A percentile compares a stretch with the other conserved stretches of the same genome.
Conservation (phyloP, 1,140 invertebrate genomes). For the Holcopasites calliopsidis region DNA sequence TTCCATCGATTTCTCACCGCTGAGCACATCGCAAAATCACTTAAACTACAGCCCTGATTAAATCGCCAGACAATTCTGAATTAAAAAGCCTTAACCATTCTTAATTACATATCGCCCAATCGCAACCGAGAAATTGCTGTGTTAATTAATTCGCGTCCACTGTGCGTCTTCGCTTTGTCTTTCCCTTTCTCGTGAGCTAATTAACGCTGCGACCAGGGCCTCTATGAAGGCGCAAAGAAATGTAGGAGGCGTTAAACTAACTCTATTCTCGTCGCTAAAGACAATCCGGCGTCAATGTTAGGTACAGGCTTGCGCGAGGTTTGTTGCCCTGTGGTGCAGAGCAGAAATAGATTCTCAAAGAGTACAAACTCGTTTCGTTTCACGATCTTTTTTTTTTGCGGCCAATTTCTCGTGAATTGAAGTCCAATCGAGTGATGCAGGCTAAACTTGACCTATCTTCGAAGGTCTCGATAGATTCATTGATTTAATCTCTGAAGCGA, state of each 20-base stretch:
- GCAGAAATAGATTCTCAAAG: background rate
- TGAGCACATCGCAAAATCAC: too few species aligned
- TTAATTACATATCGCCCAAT: constrained; percentile 39
- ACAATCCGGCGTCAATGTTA: background rate
- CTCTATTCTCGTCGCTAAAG: background rate
- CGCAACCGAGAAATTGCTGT: background rate
- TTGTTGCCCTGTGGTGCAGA: background rate
- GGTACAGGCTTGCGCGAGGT: background rate
- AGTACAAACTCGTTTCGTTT: background rate
- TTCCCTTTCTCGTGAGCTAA: constrained; percentile 32
- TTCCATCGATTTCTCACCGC: too few species aligned
- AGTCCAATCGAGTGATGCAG: background rate
- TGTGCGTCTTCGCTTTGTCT: background rate
- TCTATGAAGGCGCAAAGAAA: background rate
- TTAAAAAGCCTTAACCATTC: too few species aligned
- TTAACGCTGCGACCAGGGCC: constrained; percentile 18
- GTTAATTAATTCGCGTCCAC: constrained; percentile 54
- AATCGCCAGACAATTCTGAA: too few species aligned
- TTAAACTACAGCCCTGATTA: too few species aligned
- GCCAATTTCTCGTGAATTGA: background rate
- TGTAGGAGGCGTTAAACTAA: background rate
- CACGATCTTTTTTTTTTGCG: background rate
- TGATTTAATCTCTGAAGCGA: too few species aligned
- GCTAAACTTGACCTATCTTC: background rate
- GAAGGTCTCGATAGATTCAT: too few species aligned